A percentile compares a stretch with the other conserved stretches of the same genome.
Conservation (phyloP, 2,888 invertebrate species). For the Globia sparganii region DNA sequence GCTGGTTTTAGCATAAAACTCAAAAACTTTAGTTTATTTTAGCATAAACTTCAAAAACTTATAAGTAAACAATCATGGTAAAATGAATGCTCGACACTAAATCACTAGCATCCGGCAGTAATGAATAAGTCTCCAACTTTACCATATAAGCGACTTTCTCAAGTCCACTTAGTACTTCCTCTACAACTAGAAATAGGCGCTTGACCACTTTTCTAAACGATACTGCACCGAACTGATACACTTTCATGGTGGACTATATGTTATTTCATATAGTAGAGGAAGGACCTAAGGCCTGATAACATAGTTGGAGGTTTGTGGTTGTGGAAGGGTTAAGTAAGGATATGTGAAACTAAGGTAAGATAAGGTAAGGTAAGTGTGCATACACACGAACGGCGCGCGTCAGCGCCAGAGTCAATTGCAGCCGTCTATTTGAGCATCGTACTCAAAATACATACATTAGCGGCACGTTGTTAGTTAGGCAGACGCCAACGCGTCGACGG, state of each 20-base stretch:
- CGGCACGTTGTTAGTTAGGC: no score
- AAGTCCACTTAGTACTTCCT: slow-evolving; percentile 60
- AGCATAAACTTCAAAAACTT: not conserved
- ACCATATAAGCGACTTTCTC: slow-evolving; percentile 37
- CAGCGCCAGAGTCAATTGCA: no score
- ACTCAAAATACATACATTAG: no score
- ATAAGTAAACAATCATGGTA: slow-evolving; percentile 2
- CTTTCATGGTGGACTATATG: slow-evolving; percentile 11
- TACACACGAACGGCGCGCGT: no score
- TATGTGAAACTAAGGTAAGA: not conserved
- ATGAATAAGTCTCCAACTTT: slow-evolving; percentile 42
- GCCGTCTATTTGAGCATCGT: no score
- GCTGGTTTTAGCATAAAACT: not conserved
- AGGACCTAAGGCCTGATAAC: not conserved
- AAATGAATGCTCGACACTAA: slow-evolving; percentile 15
- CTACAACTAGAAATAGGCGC: slow-evolving; percentile 42
- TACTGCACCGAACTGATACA: slow-evolving; percentile 37
- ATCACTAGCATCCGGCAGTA: slow-evolving; percentile 41
- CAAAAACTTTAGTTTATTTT: not conserved
- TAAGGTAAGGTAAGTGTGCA: no score
- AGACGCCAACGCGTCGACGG: no score
- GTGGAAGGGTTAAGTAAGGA: not conserved
- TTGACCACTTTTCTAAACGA: slow-evolving; percentile 50
- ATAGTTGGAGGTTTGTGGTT: not conserved
- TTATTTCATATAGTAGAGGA: not conserved